A percentile compares a stretch with the other conserved stretches of the same genome.
phyloP scores from a whole-genome alignment of 1,140 invertebrate species.

The Calephelis virginiensis region DNA sequence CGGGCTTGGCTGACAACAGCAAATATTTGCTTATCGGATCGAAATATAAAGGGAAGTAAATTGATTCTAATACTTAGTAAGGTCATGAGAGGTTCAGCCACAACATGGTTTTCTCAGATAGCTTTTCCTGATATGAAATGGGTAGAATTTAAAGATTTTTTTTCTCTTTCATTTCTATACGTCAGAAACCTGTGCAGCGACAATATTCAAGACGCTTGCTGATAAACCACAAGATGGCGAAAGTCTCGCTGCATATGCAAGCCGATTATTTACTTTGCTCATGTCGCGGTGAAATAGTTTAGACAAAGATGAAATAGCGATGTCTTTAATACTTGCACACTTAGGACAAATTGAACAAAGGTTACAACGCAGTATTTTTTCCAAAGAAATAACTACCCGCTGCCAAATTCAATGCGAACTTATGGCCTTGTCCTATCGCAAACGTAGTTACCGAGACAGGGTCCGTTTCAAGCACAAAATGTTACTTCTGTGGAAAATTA shows the following conservation, averaged over 20 bases:
- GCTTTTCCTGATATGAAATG: not conserved
- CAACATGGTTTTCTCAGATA: not conserved
- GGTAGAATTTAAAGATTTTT: constrained; percentile 28
- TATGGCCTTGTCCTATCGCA: constrained; percentile 18
- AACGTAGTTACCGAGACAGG: not conserved
- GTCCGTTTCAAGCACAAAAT: not conserved
- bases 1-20: constrained; percentile 24
- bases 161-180: constrained; percentile 29
- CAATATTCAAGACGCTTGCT: constrained; percentile 23
- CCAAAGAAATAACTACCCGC: constrained; percentile 18
- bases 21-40: constrained; percentile 18
- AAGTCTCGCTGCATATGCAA: constrained; percentile 29
- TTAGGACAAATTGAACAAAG: constrained; percentile 22
- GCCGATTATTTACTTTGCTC: constrained; percentile 26
- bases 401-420: constrained; percentile 20
- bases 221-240: constrained; percentile 28
- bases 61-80: constrained; percentile 19
- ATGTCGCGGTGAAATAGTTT: constrained; percentile 24
- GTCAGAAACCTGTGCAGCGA: constrained; percentile 27
- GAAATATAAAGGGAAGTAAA: not conserved
- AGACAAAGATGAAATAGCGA: constrained; percentile 25
- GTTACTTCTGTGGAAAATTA: constrained; percentile 22
- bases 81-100: not conserved
- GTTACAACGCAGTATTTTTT: constrained; percentile 21
- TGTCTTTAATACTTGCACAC: constrained; percentile 25